These are phyloP conservation scores for Neodiprion pinetum DNA, from an alignment of 1,140 invertebrate genomes.

Conservation along the genomic window DNA sequence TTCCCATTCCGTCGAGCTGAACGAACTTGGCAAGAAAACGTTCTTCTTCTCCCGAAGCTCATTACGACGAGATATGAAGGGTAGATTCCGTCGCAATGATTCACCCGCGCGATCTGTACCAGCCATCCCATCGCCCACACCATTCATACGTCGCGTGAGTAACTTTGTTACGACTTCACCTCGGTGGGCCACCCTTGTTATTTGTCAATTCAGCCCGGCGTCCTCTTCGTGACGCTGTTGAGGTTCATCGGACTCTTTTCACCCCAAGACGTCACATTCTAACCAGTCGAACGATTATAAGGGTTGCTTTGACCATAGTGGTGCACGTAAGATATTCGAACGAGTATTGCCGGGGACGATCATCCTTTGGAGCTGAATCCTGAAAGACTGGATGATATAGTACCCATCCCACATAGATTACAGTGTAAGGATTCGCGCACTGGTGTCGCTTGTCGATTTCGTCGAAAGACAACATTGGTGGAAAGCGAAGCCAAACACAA, in stretches of 20 bases:
- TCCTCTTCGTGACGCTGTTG: background rate
- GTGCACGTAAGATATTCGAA: too few species aligned
- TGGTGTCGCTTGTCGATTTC: background rate
- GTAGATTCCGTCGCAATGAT: too few species aligned
- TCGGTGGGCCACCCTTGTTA: background rate
- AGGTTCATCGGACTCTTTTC: background rate
- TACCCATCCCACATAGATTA: background rate
- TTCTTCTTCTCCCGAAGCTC: too few species aligned
- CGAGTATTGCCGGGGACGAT: too few species aligned
- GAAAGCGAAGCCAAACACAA: background rate
- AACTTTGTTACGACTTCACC: background rate
- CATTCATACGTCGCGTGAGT: background rate
- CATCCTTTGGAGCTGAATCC: too few species aligned
- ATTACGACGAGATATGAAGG: too few species aligned
- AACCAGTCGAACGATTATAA: too few species aligned
- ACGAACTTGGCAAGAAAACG: too few species aligned
- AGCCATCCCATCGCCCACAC: too few species aligned
- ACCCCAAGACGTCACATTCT: background rate
- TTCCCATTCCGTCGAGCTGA: too few species aligned
- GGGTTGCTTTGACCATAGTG: too few species aligned
- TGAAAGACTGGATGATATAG: background rate
- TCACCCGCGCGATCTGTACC: too few species aligned
- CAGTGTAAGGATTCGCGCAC: background rate
- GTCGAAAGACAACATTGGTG: background rate
- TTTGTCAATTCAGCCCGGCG: background rate